These are phyloP conservation scores for Cyrtonyx montezumae DNA, from an alignment of 2,113 vertebrate species.

Conservation along the genomic window DNA sequence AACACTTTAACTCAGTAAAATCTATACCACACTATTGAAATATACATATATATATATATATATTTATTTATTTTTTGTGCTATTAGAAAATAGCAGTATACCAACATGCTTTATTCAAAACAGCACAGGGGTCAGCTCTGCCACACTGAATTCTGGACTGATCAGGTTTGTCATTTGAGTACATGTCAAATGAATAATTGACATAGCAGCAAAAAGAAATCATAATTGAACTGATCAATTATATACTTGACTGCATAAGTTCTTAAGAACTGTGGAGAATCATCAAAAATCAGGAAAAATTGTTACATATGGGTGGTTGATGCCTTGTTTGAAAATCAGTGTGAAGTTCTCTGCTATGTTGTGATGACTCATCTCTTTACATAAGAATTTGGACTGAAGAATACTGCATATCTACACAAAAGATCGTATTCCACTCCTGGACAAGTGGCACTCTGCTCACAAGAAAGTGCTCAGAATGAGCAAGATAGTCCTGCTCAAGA, in stretches of 20 bases:
- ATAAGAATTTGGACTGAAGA: not conserved
- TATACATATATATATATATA: too few species aligned
- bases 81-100: not conserved
- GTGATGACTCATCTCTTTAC: not conserved
- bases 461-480: not conserved
- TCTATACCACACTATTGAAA: fast-evolving
- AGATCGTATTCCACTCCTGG: not conserved
- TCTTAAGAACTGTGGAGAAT: not conserved
- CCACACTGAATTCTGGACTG: not conserved
- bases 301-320: not conserved
- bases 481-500: not conserved
- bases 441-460: not conserved
- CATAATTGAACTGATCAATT: not conserved
- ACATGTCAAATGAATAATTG: not conserved
- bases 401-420: not conserved
- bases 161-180: not conserved
- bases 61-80: not conserved
- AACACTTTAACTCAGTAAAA: not conserved
- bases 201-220: not conserved
- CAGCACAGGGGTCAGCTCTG: constrained; percentile 6
- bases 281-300: not conserved
- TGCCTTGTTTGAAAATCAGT: not conserved
- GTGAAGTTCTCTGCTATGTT: not conserved
- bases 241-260: not conserved
- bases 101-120: constrained; percentile 7